Evolutionary conservation across 2,797 vertebrate genomes (phyloP).

Genomic region (Pangasius macronema): DNA sequence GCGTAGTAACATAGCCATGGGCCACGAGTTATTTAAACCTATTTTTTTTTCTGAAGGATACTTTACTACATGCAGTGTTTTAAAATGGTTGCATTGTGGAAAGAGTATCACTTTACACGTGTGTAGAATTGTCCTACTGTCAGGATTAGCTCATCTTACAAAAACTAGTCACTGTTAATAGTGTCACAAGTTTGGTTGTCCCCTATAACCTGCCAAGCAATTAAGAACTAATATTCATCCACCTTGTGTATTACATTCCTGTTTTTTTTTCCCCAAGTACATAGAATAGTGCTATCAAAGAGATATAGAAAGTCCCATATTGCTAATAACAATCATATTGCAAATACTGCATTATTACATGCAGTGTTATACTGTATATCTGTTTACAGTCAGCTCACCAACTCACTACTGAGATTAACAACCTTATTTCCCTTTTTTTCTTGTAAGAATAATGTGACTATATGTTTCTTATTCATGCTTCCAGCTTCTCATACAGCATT

Average conservation of each 20-base stretch:
- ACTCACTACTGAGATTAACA: background rate
- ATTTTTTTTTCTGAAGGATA: no score
- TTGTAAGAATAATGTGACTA: background rate
- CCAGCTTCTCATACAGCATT: background rate
- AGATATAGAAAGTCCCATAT: background rate
- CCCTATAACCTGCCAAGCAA: background rate
- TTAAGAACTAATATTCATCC: background rate
- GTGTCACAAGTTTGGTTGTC: background rate
- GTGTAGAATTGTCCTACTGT: background rate
- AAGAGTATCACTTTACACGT: background rate
- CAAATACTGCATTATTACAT: background rate
- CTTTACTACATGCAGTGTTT: background rate
- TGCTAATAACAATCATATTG: background rate
- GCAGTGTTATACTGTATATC: no score
- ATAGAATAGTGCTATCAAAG: background rate
- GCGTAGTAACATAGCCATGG: background rate
- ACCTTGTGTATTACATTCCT: background rate
- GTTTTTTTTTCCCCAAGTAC: background rate
- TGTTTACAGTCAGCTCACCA: no score
- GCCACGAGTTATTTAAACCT: background rate
- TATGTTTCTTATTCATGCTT: background rate
- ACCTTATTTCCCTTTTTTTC: background rate
- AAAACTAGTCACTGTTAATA: background rate
- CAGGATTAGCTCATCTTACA: background rate
- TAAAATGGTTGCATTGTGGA: background rate